Evolutionary conservation across 2,888 invertebrate genomes (phyloP).

Genomic region (Norana najaformis): DNA sequence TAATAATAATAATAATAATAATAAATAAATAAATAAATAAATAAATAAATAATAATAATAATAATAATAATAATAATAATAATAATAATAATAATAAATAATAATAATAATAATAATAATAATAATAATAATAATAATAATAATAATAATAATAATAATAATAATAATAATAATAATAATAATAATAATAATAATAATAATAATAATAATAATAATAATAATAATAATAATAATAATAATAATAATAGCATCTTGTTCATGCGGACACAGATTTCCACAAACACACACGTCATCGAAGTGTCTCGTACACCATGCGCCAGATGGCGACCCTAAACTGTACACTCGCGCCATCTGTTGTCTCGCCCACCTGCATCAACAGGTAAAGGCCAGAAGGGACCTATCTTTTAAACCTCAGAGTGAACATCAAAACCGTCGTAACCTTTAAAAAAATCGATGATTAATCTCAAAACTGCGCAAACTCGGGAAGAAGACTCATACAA

Average conservation of each 20-base stretch:
- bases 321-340: not conserved
- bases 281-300: not conserved
- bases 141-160: too few relatives aligned
- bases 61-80: too few relatives aligned
- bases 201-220: too few relatives aligned
- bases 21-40: too few relatives aligned
- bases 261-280: not conserved
- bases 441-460: not conserved
- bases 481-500: not conserved
- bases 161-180: too few relatives aligned
- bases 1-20: too few relatives aligned
- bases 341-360: not conserved
- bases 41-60: too few relatives aligned
- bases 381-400: not conserved
- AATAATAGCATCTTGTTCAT: not conserved
- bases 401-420: not conserved
- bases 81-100: too few relatives aligned
- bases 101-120: too few relatives aligned
- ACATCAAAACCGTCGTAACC: not conserved
- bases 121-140: too few relatives aligned
- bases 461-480: not conserved
- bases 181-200: too few relatives aligned
- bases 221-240: too few relatives aligned
- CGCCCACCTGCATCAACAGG: not conserved
- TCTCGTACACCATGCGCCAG: not conserved